These are phyloP conservation scores for Brachyopa scutellaris DNA, from an alignment of 2,888 invertebrate genomes.

Conservation along the genomic window DNA sequence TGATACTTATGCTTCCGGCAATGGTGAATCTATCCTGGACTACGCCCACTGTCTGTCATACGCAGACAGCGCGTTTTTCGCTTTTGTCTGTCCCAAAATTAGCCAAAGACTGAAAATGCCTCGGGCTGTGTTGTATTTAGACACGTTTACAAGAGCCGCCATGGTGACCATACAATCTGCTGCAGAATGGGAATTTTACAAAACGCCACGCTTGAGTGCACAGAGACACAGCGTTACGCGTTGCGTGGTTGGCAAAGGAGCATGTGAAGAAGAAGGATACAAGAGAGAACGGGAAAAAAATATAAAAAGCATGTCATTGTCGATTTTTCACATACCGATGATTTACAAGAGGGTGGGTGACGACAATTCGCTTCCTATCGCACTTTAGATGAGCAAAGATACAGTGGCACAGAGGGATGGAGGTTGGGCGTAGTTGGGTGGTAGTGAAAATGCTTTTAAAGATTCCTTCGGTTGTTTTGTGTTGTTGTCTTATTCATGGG, in stretches of 20 bases:
- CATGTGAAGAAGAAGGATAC: not conserved
- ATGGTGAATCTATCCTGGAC: slow-evolving; percentile 4
- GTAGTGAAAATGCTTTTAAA: slow-evolving; percentile 26
- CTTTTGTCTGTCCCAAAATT: no score
- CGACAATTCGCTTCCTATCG: slow-evolving; percentile 27
- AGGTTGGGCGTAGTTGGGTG: not conserved
- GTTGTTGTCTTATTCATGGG: not conserved
- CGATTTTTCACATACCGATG: slow-evolving; percentile 38
- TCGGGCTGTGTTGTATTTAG: no score
- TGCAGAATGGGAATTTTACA: not conserved
- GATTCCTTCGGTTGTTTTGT: not conserved
- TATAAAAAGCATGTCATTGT: slow-evolving; percentile 34
- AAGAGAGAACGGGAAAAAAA: not conserved
- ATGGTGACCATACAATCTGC: slow-evolving; percentile 20
- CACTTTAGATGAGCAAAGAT: not conserved
- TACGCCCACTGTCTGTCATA: slow-evolving; percentile 10
- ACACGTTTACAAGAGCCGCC: no score
- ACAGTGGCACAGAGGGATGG: no score
- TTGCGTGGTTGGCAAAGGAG: slow-evolving; percentile 16
- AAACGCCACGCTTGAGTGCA: slow-evolving; percentile 40
- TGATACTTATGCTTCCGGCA: no score
- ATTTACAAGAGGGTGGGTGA: slow-evolving; percentile 10
- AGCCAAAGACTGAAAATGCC: no score
- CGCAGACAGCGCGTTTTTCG: slow-evolving; percentile 17
- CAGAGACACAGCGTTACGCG: slow-evolving; percentile 30